phyloP scores from a whole-genome alignment of 1,140 invertebrate genomes.

The Drosophila nasuta region DNA sequence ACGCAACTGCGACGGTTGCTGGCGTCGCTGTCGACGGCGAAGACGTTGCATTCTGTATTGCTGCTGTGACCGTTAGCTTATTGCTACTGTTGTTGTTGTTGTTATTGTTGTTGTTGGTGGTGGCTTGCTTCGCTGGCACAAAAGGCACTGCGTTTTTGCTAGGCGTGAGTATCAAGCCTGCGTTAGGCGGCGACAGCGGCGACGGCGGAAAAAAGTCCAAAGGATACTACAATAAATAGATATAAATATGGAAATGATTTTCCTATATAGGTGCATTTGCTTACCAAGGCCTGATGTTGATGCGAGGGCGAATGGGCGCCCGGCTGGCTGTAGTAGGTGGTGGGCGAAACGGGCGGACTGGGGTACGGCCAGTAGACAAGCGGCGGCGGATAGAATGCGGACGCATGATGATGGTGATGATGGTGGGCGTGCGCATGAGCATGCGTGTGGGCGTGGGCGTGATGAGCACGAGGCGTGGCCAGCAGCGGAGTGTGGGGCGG shows the following conservation, averaged over 20 bases:
- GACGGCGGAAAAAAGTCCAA: conserved; percentile 75
- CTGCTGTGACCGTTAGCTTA: conserved; percentile 16
- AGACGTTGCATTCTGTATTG: conserved; percentile 8
- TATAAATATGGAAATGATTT: not conserved
- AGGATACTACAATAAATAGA: conserved; percentile 59
- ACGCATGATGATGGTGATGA: conserved; percentile 63
- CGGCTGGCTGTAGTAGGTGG: conserved; percentile 90
- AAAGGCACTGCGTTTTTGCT: conserved; percentile 65
- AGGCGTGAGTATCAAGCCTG: conserved; percentile 70
- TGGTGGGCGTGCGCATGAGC: conserved; percentile 58
- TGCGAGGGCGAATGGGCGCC: conserved; percentile 86
- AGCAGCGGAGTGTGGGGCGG: conserved; percentile 81
- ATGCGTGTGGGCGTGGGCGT: conserved; percentile 83
- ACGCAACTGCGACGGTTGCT: conserved; percentile 15
- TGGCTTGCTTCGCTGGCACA: conserved; percentile 70
- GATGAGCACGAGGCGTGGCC: conserved; percentile 85
- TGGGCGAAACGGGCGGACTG: conserved; percentile 95
- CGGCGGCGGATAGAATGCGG: conserved; percentile 86
- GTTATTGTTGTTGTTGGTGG: conserved; percentile 28
- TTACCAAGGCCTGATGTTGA: conserved; percentile 86
- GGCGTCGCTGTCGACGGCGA: not conserved
- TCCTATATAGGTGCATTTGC: conserved; percentile 7
- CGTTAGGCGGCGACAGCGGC: conserved; percentile 66
- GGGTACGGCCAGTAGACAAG: conserved; percentile 96
- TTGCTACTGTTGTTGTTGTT: conserved; percentile 2